Conservation (phyloP, 2,888 invertebrate genomes). For the Lacanobia wlatinum region DNA sequence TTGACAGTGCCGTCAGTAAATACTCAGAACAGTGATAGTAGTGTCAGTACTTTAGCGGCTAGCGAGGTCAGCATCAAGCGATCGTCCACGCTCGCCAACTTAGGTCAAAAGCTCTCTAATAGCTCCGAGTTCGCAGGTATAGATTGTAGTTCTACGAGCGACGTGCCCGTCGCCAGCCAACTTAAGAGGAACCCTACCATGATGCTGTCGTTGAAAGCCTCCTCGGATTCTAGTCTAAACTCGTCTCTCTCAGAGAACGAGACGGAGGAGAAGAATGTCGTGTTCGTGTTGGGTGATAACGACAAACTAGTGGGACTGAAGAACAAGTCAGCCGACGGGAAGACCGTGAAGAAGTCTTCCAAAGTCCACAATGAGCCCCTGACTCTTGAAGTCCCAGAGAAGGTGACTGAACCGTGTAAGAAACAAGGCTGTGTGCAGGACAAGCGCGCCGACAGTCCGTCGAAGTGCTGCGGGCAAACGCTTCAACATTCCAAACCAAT, state of each 20-base stretch:
- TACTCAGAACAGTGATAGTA: slow-evolving; percentile 81
- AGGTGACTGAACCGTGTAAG: slow-evolving; percentile 70
- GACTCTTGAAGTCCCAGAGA: slow-evolving; percentile 67
- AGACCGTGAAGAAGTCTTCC: slow-evolving; percentile 84
- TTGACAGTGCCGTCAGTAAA: slow-evolving; percentile 74
- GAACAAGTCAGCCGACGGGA: slow-evolving; percentile 86
- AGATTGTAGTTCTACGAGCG: slow-evolving; percentile 68
- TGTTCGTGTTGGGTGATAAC: slow-evolving; percentile 94
- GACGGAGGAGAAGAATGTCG: slow-evolving; percentile 87
- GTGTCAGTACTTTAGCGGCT: slow-evolving; percentile 79
- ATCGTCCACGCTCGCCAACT: slow-evolving; percentile 81
- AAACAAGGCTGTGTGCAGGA: slow-evolving; percentile 74
- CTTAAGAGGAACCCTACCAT: slow-evolving; percentile 81
- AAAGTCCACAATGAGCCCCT: slow-evolving; percentile 76
- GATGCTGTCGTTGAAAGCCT: slow-evolving; percentile 77
- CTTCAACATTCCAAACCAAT: slow-evolving; percentile 91
- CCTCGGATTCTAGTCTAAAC: slow-evolving; percentile 82
- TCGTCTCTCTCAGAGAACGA: slow-evolving; percentile 79
- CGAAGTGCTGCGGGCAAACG: slow-evolving; percentile 87
- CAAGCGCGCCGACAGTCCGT: slow-evolving; percentile 78
- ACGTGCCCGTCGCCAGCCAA: slow-evolving; percentile 69
- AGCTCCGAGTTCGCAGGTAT: slow-evolving; percentile 72
- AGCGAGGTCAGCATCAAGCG: slow-evolving; percentile 81
- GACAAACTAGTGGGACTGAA: slow-evolving; percentile 93
- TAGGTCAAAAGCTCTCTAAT: slow-evolving; percentile 84